phyloP scores from a whole-genome alignment of 1,140 invertebrate species.

The Drosophila miranda region DNA sequence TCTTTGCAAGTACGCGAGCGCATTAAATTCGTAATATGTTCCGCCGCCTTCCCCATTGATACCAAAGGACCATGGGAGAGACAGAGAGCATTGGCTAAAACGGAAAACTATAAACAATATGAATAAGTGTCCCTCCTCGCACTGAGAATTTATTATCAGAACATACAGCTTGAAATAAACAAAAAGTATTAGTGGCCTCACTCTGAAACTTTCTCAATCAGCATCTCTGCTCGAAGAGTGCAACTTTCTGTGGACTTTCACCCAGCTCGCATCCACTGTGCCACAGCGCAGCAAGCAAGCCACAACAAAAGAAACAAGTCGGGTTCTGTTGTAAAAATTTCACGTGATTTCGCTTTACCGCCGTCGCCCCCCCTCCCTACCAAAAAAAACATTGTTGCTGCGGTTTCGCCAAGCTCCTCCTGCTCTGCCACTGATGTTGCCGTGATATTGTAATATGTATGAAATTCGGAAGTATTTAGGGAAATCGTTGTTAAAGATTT shows the following conservation, averaged over 20 bases:
- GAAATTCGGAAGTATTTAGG: constrained; percentile 80
- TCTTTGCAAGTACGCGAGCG: constrained; percentile 68
- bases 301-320: constrained; percentile 47
- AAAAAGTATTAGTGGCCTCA: too few species aligned
- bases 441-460: constrained; percentile 74
- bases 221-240: neutral
- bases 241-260: neutral
- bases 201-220: neutral
- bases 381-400: constrained; percentile 62
- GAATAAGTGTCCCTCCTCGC: too few species aligned
- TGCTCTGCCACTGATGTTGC: constrained; percentile 16
- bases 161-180: too few species aligned
- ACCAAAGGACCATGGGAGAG: constrained; percentile 41
- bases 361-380: neutral
- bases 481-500: constrained; percentile 80
- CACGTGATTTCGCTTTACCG: constrained; percentile 73
- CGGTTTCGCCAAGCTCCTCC: constrained; percentile 41
- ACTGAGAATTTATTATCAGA: too few species aligned
- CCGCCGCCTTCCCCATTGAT: constrained; percentile 62
- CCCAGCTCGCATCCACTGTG: constrained; percentile 42
- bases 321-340: constrained; percentile 70
- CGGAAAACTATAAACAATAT: constrained; percentile 21
- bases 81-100: constrained; percentile 3
- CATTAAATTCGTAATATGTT: constrained; percentile 80
- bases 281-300: neutral